Percentiles rank a stretch among this genome's conserved stretches.
These are phyloP conservation scores for Buteo buteo DNA, from an alignment of 2,113 vertebrate species.

Conservation along the genomic window DNA sequence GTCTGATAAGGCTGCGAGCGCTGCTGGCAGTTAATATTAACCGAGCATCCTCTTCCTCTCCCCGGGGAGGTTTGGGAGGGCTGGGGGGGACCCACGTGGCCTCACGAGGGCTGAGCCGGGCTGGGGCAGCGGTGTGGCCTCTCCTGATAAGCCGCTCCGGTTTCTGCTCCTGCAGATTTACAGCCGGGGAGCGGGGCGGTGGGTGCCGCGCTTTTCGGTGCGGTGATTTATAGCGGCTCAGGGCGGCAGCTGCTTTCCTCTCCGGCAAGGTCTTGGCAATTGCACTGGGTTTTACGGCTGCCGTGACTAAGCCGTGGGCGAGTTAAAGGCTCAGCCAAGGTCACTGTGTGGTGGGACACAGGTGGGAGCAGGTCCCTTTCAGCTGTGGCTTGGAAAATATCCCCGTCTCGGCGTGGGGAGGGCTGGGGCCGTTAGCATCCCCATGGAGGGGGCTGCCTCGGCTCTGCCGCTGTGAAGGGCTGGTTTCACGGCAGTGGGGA, in stretches of 20 bases:
- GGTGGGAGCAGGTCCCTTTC: background rate
- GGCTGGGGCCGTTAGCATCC: background rate
- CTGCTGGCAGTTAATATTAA: background rate
- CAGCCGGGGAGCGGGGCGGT: background rate
- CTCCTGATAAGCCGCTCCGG: background rate
- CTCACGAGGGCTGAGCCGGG: background rate
- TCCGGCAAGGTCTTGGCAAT: accelerated
- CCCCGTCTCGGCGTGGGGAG: background rate
- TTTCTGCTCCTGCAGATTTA: background rate
- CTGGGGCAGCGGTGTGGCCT: background rate
- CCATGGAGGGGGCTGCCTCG: accelerated
- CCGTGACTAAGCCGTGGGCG: accelerated
- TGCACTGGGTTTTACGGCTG: accelerated
- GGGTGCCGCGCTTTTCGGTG: background rate
- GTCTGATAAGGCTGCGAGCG: background rate
- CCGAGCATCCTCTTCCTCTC: background rate
- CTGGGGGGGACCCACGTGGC: accelerated
- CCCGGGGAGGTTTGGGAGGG: background rate
- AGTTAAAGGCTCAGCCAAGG: background rate
- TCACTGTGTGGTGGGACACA: accelerated
- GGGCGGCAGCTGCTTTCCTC: background rate
- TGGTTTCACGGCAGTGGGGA: background rate
- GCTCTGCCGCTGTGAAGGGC: background rate
- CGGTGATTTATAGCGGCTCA: background rate
- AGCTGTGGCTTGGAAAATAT: background rate